Evolutionary conservation across 2,113 vertebrate species (phyloP).

Genomic region (Danionella cerebrum): DNA sequence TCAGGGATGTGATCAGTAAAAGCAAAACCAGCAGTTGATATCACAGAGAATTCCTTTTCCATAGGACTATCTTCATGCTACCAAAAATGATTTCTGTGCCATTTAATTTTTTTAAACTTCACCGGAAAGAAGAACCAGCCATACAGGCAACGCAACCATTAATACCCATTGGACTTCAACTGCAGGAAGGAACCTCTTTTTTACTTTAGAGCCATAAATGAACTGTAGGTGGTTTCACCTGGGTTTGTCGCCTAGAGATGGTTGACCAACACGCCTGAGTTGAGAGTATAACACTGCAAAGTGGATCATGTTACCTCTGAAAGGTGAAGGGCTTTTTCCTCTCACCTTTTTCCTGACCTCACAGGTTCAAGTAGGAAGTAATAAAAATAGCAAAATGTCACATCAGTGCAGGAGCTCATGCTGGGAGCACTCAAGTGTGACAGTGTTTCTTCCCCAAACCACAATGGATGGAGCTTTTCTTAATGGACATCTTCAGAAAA

Average conservation of each 20-base stretch:
- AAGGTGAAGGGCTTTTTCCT: conserved; percentile 11
- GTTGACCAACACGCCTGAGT: not conserved
- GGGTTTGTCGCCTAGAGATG: not conserved
- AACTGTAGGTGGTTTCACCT: not conserved
- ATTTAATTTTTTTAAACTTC: conserved; percentile 24
- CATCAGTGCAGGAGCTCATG: not conserved
- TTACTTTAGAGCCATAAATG: not conserved
- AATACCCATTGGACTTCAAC: not conserved
- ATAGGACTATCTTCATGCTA: conserved; percentile 51
- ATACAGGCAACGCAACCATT: not conserved
- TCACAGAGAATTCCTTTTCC: conserved; percentile 35
- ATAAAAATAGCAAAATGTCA: conserved; percentile 26
- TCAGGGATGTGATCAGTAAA: conserved; percentile 59
- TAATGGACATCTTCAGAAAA: not conserved
- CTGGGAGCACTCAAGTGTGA: conserved; percentile 2
- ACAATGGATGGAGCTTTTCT: no score
- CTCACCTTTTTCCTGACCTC: conserved; percentile 10
- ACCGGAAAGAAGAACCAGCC: not conserved
- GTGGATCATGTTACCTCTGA: not conserved
- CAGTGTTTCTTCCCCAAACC: not conserved
- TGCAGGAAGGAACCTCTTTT: not conserved
- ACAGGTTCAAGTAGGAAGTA: conserved; percentile 22
- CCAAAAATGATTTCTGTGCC: conserved; percentile 54
- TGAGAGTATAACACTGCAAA: not conserved
- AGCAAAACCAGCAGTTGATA: conserved; percentile 61